Evolutionary conservation across 1,140 invertebrate genomes (phyloP), one percentile per base, ranked within the genome.

Genomic region (Apolygus lucorum): DNA sequence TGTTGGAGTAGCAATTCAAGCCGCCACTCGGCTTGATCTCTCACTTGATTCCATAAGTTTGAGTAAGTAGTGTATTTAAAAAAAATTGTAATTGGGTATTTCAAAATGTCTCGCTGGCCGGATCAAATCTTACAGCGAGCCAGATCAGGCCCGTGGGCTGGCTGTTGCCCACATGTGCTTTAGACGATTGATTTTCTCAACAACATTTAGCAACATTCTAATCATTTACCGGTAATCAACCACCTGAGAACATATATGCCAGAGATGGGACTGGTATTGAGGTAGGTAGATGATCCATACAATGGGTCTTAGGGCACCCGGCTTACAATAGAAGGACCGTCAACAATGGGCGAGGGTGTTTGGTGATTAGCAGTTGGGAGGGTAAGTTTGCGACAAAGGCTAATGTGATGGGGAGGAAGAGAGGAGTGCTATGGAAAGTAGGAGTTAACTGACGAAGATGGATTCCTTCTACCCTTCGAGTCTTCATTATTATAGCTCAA

Each of bases 271-370:
- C 4, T 42, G 34, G 17, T 17, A 42, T 42, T 42, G 34, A 42
- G 17, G 34, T 42, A 8, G 34, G 34, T 42, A 24, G 34, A 49
- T 59, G 54, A 59, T 59, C 11, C 13, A 4, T 21, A 59, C 54
- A 59, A 59, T 59, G 54, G 22, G 54, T 21, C 54, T 59, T 4
- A 59, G 54, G 54, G 54, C 8, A 11, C 34, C 34, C 4, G 34
- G 54, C 11, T n/a, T n/a, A 59, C 54, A 59, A 59, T 59, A 49
- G 54, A 59, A 59, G 54, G 54, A 24, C 54, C 34, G 34, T 59
- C 13, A 14, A 59, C 13, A 59, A 24, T 13, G 22, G 54, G 54
- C 22, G 54, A 21, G 54, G 54, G 54, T 13, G 11, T 59, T 24
- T 59, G 54, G 22, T 59, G 11, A 59, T 13, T 13, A 59, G 54